Conservation (phyloP, 2,888 invertebrate species). For the Dusona sp. region DNA sequence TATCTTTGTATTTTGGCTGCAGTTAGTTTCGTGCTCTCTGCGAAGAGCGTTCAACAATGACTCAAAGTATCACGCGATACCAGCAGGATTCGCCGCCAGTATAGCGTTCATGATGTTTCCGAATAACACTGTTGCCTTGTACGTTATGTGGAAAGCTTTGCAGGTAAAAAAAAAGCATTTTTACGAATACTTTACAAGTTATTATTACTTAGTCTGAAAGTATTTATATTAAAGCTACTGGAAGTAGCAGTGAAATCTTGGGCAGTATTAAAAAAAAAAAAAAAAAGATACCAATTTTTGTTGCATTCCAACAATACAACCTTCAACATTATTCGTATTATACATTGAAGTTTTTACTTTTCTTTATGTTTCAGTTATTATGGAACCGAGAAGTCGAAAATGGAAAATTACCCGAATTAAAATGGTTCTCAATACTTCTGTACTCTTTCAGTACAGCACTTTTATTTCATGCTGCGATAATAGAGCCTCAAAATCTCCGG, state of each 20-base stretch:
- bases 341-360: not conserved
- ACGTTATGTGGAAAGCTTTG: constrained; percentile 92
- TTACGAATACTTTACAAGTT: not conserved
- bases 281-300: no score
- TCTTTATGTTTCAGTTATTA: constrained; percentile 86
- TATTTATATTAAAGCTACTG: not conserved
- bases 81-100: constrained; percentile 90
- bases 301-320: no score
- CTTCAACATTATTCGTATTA: no score
- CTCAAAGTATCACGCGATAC: constrained; percentile 88
- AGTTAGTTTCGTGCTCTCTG: constrained; percentile 89
- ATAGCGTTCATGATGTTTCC: constrained; percentile 90
- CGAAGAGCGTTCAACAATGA: constrained; percentile 88
- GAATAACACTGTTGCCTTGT: constrained; percentile 92
- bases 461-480: constrained; percentile 91
- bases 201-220: not conserved
- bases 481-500: constrained; percentile 92
- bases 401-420: constrained; percentile 89
- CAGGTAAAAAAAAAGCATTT: constrained; percentile 87
- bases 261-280: no score
- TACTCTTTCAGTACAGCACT: constrained; percentile 92
- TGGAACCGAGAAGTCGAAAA: constrained; percentile 90
- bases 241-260: no score
- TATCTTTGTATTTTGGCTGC: constrained; percentile 73
- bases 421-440: constrained; percentile 89